Evolutionary conservation across 1,140 invertebrate genomes (phyloP), one percentile per base, ranked within the genome.

Genomic region (Radopholus similis): DNA sequence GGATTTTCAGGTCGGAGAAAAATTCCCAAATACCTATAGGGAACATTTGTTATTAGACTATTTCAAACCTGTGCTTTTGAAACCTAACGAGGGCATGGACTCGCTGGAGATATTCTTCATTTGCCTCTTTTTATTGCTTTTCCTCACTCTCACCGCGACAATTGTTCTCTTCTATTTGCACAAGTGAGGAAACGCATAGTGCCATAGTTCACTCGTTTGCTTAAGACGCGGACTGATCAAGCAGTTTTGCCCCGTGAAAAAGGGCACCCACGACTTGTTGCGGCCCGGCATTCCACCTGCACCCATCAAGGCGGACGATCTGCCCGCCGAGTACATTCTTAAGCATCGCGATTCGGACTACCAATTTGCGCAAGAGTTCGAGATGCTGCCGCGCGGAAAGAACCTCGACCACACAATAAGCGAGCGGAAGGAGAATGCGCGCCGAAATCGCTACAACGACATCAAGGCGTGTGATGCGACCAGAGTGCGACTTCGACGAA

Each of bases 391-490:
- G 0, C 62, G 72, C 21, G 56, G 35, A 3, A 73, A 74, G 30
- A 68, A 56, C 28, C 37, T 72, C 18, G 62, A 71, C 40, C 62
- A 75, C 13, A 72, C 67, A 11, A 77, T 80, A 23, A 81, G 80
- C 59, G 74, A 79, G 37, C 38, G 58, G 26, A 75, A 73, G 38
- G 80, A 81, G 59, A 81, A 81, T 62, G 59, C 47, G 11, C 32
- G 34, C 30, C 82, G 82, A 40, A 81, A 81, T 44, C 71, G 79
- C 8, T 81, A 81, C 64, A 81, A 82, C 21, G 81, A 81, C 49
- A 82, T 81, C 28, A 64, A 71, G 40, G 76, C 81, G 9, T 72
- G 57, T 57, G 79, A 81, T 54, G 68, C 68, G 26, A 81, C 78
- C 0, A 44, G 79, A n/a, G 81, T 81, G 4, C 78, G 72, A 44